phyloP scores from a whole-genome alignment of 1,140 invertebrate species.

The Palaemon carinicauda region DNA sequence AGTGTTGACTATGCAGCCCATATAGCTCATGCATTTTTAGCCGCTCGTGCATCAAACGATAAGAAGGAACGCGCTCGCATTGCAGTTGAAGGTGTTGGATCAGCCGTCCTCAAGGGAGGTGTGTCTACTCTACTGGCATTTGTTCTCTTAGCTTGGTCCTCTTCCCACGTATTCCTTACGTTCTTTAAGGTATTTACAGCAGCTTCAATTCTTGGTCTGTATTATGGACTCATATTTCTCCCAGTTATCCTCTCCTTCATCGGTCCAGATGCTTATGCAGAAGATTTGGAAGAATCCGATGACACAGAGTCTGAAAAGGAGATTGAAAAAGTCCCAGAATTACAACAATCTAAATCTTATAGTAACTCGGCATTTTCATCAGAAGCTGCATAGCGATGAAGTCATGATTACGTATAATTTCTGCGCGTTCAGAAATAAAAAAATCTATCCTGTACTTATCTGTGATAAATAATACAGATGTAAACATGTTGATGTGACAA shows the following conservation, averaged over 20 bases:
- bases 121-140: slow-evolving; percentile 70
- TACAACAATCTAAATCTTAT: too few relatives aligned
- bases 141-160: slow-evolving; percentile 66
- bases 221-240: slow-evolving; percentile 70
- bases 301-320: background rate
- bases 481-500: too few relatives aligned
- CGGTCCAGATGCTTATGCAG: slow-evolving; percentile 65
- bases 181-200: slow-evolving; percentile 73
- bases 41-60: slow-evolving; percentile 64
- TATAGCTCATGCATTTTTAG: slow-evolving; percentile 69
- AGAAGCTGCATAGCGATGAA: too few relatives aligned
- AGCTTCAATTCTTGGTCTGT: slow-evolving; percentile 72
- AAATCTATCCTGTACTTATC: too few relatives aligned
- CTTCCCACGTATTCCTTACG: slow-evolving; percentile 68
- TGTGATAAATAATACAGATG: too few relatives aligned
- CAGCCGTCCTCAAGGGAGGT: slow-evolving; percentile 69
- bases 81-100: slow-evolving; percentile 67
- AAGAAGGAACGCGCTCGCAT: slow-evolving; percentile 66
- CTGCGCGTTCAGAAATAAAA: too few relatives aligned
- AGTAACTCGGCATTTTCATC: too few relatives aligned
- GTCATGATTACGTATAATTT: too few relatives aligned
- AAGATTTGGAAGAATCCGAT: background rate
- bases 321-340: too few relatives aligned
- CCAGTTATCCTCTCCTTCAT: slow-evolving; percentile 70
- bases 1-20: slow-evolving; percentile 72